Percentiles rank a stretch among this genome's conserved stretches.
phyloP scores from a whole-genome alignment of 2,888 invertebrate genomes.

The Dolichopus griseipennis region DNA sequence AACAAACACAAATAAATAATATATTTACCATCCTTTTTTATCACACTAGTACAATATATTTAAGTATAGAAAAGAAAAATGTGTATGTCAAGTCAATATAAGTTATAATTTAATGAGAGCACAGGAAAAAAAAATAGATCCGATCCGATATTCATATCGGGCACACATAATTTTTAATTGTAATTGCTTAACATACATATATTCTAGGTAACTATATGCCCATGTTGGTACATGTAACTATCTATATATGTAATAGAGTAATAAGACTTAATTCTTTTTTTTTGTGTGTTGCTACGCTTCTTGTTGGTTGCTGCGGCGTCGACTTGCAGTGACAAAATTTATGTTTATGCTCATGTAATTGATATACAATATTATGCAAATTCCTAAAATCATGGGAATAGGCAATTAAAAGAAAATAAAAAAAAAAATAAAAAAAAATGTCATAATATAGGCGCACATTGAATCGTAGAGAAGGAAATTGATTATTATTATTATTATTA shows the following conservation, averaged over 20 bases:
- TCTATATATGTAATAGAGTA: too few relatives aligned
- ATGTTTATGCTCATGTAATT: slow-evolving; percentile 6
- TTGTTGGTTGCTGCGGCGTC: not conserved
- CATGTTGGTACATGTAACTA: too few relatives aligned
- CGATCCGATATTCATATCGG: not conserved
- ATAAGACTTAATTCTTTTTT: too few relatives aligned
- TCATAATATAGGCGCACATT: not conserved
- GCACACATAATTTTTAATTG: too few relatives aligned
- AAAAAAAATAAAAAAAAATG: not conserved
- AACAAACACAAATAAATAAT: not conserved
- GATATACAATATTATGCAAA: not conserved
- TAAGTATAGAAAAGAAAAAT: not conserved
- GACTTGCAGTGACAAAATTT: slow-evolving; percentile 3
- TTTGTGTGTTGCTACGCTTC: not conserved
- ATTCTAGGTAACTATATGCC: too few relatives aligned
- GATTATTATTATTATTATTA: not conserved
- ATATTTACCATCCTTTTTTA: not conserved
- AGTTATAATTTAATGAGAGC: slow-evolving; percentile 4
- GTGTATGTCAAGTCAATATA: slow-evolving; percentile 1
- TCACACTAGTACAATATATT: too few relatives aligned
- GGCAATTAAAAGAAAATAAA: not conserved
- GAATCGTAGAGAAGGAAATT: not conserved
- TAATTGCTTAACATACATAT: too few relatives aligned
- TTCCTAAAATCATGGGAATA: not conserved
- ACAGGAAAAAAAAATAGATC: not conserved